phyloP scores from a whole-genome alignment of 2,888 invertebrate species.

The Eilema sororculum region DNA sequence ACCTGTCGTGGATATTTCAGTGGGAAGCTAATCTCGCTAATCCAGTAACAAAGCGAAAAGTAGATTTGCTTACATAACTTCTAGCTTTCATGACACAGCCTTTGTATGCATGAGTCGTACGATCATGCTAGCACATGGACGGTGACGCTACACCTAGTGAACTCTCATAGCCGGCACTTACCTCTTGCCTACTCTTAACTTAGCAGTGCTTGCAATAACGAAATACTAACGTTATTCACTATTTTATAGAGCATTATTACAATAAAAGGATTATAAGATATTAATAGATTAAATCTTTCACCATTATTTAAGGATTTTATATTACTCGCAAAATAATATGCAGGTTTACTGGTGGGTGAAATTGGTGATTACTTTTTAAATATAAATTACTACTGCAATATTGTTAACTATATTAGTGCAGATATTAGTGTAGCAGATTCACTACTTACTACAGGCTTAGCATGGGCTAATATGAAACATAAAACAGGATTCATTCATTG shows the following conservation, averaged over 20 bases:
- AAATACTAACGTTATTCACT: constrained; percentile 63
- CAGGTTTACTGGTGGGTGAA: background rate
- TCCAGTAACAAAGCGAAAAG: background rate
- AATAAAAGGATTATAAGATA: constrained; percentile 41
- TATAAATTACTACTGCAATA: constrained; percentile 8
- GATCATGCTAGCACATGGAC: constrained; percentile 51
- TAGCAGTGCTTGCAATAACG: constrained; percentile 79
- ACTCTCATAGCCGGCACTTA: constrained; percentile 61
- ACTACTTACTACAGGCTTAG: constrained; percentile 8
- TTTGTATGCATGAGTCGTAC: constrained; percentile 5
- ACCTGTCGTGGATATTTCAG: too few species aligned
- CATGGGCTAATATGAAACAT: constrained; percentile 8
- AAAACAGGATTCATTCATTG: background rate
- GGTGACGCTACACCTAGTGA: constrained; percentile 56
- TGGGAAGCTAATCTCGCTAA: background rate
- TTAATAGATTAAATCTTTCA: constrained; percentile 35
- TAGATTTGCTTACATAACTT: constrained; percentile 13
- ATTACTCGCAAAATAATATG: background rate
- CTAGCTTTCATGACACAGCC: constrained; percentile 15
- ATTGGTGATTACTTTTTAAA: background rate
- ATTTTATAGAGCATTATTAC: constrained; percentile 34
- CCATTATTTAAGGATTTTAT: constrained; percentile 23
- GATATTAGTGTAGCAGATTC: background rate
- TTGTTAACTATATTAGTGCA: constrained; percentile 7
- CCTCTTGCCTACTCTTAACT: constrained; percentile 80